These are phyloP conservation scores for Diadumene lineata DNA, from an alignment of 92 coral and sea anemone genomes.

Conservation along the genomic window DNA sequence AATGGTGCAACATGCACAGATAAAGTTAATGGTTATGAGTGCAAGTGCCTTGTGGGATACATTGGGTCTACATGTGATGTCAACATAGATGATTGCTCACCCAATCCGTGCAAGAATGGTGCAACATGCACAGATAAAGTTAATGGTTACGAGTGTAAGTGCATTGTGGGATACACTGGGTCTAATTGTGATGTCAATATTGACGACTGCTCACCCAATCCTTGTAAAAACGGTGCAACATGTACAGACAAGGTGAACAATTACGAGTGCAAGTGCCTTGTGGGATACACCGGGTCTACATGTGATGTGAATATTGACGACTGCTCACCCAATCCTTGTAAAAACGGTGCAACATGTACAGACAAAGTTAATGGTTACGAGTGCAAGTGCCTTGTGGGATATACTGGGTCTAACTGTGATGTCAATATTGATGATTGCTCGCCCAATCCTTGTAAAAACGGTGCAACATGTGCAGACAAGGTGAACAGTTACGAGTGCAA, in stretches of 20 bases:
- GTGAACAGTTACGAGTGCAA: slow-evolving; percentile 34
- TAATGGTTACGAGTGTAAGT: slow-evolving; percentile 46
- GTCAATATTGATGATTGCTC: slow-evolving; percentile 51
- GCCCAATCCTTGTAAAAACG: slow-evolving; percentile 40
- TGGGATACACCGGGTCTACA: slow-evolving; percentile 53
- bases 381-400: slow-evolving; percentile 52
- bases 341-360: slow-evolving; percentile 41
- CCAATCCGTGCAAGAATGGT: slow-evolving; percentile 57
- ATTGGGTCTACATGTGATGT: slow-evolving; percentile 53
- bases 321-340: slow-evolving; percentile 62
- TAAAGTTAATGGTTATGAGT: slow-evolving; percentile 50
- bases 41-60: slow-evolving; percentile 56
- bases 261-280: slow-evolving; percentile 49
- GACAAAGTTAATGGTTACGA: slow-evolving; percentile 38
- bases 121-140: slow-evolving; percentile 53
- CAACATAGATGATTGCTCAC: slow-evolving; percentile 63
- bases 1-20: slow-evolving; percentile 61
- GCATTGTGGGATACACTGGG: slow-evolving; percentile 59
- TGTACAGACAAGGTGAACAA: slow-evolving; percentile 49
- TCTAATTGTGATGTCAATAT: slow-evolving; percentile 42
- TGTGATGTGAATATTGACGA: slow-evolving; percentile 50
- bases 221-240: slow-evolving; percentile 61
- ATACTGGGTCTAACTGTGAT: slow-evolving; percentile 47
- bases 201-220: slow-evolving; percentile 55
- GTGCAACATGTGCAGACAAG: slow-evolving; percentile 42